These are phyloP conservation scores for Pasiphila rectangulata DNA, from an alignment of 2,888 invertebrate species.

Conservation along the genomic window DNA sequence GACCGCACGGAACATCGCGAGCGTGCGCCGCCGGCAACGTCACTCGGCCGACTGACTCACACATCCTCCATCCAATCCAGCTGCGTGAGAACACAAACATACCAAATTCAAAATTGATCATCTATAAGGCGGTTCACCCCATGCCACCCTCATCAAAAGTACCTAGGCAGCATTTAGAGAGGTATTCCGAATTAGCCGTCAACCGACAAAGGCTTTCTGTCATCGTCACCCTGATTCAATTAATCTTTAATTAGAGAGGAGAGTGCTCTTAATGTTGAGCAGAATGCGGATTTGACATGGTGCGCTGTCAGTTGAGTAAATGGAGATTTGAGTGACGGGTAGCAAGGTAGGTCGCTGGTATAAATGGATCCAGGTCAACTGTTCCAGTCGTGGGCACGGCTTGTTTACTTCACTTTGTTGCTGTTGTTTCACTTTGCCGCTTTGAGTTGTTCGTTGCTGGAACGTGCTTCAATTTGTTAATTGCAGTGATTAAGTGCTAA, in stretches of 20 bases:
- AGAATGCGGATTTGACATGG: slow-evolving; percentile 68
- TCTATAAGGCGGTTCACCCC: slow-evolving; percentile 7
- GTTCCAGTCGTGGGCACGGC: slow-evolving; percentile 27
- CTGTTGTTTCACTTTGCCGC: neutral
- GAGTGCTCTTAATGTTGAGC: slow-evolving; percentile 76
- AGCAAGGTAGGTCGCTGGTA: slow-evolving; percentile 25
- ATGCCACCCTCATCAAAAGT: slow-evolving; percentile 6
- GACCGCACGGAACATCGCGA: slow-evolving; percentile 69
- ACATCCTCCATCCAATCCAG: slow-evolving; percentile 8
- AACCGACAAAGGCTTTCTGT: slow-evolving; percentile 55
- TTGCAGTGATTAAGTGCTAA: too few relatives aligned
- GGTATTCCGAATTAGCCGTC: slow-evolving; percentile 29
- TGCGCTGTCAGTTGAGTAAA: slow-evolving; percentile 66
- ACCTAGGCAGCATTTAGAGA: slow-evolving; percentile 12
- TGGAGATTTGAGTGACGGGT: slow-evolving; percentile 67
- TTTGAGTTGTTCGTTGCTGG: neutral
- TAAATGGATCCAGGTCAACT: slow-evolving; percentile 61
- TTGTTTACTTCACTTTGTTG: slow-evolving; percentile 7
- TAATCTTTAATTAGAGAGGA: slow-evolving; percentile 75
- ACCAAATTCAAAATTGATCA: slow-evolving; percentile 37
- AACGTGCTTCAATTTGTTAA: neutral
- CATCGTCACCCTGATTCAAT: slow-evolving; percentile 65
- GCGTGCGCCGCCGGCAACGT: slow-evolving; percentile 66
- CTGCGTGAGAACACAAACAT: slow-evolving; percentile 38
- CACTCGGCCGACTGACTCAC: slow-evolving; percentile 62